phyloP scores from a whole-genome alignment of 2,888 invertebrate species.

The Thymelicus acteon region DNA sequence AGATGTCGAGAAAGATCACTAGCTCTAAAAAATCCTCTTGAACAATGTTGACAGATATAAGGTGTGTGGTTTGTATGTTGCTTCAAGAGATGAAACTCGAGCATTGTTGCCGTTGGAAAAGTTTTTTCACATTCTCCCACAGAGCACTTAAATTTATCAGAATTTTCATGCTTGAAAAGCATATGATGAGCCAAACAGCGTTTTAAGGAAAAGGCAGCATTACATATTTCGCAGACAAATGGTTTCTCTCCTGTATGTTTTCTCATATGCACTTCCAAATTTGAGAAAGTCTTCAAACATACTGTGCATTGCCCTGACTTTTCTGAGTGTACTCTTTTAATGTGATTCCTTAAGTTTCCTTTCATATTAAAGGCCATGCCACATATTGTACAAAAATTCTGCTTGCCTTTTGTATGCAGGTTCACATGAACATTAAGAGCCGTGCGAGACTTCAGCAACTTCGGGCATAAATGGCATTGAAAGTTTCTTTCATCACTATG shows the following conservation, averaged over 20 bases:
- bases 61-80: slow-evolving; percentile 76
- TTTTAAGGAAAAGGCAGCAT: slow-evolving; percentile 63
- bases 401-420: slow-evolving; percentile 70
- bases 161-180: slow-evolving; percentile 73
- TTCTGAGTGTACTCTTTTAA: slow-evolving; percentile 82
- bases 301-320: slow-evolving; percentile 81
- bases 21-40: slow-evolving; percentile 71
- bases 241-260: slow-evolving; percentile 85
- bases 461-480: slow-evolving; percentile 81
- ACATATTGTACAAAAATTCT: slow-evolving; percentile 73
- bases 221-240: slow-evolving; percentile 68
- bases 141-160: slow-evolving; percentile 72
- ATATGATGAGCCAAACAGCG: slow-evolving; percentile 72
- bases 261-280: slow-evolving; percentile 83
- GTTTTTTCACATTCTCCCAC: slow-evolving; percentile 69
- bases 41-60: slow-evolving; percentile 72
- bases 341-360: slow-evolving; percentile 83
- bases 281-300: slow-evolving; percentile 82
- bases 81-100: slow-evolving; percentile 77
- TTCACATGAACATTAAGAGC: slow-evolving; percentile 79
- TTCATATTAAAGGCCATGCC: slow-evolving; percentile 81
- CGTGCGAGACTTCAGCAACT: slow-evolving; percentile 77
- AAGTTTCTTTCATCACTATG: slow-evolving; percentile 81
- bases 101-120: slow-evolving; percentile 73
- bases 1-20: slow-evolving; percentile 76